These are phyloP conservation scores for Gari tellinella DNA, from an alignment of 2,888 invertebrate species.

Conservation along the genomic window DNA sequence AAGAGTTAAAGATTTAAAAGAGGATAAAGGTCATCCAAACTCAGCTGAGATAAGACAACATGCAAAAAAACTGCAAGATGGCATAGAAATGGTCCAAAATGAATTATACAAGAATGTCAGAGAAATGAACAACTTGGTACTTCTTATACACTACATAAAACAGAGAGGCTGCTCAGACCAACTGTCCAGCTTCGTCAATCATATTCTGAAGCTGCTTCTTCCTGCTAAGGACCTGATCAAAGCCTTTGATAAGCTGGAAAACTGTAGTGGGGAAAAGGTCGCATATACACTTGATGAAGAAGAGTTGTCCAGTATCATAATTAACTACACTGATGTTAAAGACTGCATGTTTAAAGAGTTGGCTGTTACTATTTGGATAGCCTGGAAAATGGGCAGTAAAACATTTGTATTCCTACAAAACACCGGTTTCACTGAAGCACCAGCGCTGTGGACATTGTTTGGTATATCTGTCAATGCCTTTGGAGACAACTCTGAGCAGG, in stretches of 20 bases:
- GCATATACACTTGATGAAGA: not conserved
- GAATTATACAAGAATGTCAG: not conserved
- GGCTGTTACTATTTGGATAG: slow-evolving; percentile 11
- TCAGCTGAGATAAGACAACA: slow-evolving; percentile 1
- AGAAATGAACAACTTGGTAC: slow-evolving; percentile 16
- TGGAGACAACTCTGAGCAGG: slow-evolving; percentile 1
- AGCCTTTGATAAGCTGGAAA: slow-evolving; percentile 8
- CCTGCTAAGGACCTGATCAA: not conserved
- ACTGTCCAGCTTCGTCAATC: not conserved
- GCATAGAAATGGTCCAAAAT: not conserved
- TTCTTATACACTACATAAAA: slow-evolving; percentile 7
- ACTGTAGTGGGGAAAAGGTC: not conserved
- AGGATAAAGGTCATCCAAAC: not conserved
- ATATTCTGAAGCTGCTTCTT: slow-evolving; percentile 15
- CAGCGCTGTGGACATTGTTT: slow-evolving; percentile 23
- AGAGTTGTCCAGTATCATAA: slow-evolving; percentile 2
- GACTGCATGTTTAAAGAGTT: slow-evolving; percentile 11
- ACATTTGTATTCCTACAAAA: slow-evolving; percentile 21
- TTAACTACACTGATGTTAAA: slow-evolving; percentile 12
- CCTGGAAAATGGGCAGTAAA: slow-evolving; percentile 9
- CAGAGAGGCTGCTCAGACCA: slow-evolving; percentile 1
- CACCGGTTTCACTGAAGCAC: slow-evolving; percentile 10
- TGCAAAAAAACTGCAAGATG: slow-evolving; percentile 3
- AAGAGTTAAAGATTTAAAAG: not conserved
- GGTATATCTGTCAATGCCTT: slow-evolving; percentile 22